A percentile compares a stretch with the other conserved stretches of the same genome.
Conservation (phyloP, 2,797 vertebrate species). For the Notamacropus eugenii region DNA sequence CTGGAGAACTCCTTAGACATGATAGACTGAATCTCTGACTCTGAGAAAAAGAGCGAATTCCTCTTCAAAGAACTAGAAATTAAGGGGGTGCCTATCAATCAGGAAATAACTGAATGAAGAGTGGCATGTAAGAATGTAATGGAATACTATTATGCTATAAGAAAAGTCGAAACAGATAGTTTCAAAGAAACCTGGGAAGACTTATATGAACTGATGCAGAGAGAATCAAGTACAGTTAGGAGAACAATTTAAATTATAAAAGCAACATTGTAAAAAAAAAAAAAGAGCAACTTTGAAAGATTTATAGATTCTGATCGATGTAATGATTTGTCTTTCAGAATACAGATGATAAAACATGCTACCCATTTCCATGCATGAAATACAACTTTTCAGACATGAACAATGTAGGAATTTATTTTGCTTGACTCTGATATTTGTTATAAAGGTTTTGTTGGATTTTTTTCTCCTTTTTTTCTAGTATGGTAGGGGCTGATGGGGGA, state of each 20-base stretch:
- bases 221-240: not conserved
- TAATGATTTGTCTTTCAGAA: too few species aligned
- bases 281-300: too few species aligned
- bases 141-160: not conserved
- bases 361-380: not conserved
- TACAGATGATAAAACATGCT: too few species aligned
- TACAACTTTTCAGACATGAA: not conserved
- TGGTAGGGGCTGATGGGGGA: not conserved
- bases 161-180: not conserved
- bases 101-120: not conserved
- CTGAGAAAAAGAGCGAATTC: not conserved
- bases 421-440: not conserved
- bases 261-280: not conserved
- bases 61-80: not conserved
- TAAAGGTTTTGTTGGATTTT: not conserved
- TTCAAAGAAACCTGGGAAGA: not conserved
- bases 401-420: not conserved
- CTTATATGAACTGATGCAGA: not conserved
- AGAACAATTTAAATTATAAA: not conserved
- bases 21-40: too few species aligned
- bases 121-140: not conserved
- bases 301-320: too few species aligned
- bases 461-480: not conserved
- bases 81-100: not conserved
- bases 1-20: too few species aligned